These are phyloP conservation scores for Microtus agrestis DNA, from an alignment of 2,797 vertebrate genomes.

Conservation along the genomic window DNA sequence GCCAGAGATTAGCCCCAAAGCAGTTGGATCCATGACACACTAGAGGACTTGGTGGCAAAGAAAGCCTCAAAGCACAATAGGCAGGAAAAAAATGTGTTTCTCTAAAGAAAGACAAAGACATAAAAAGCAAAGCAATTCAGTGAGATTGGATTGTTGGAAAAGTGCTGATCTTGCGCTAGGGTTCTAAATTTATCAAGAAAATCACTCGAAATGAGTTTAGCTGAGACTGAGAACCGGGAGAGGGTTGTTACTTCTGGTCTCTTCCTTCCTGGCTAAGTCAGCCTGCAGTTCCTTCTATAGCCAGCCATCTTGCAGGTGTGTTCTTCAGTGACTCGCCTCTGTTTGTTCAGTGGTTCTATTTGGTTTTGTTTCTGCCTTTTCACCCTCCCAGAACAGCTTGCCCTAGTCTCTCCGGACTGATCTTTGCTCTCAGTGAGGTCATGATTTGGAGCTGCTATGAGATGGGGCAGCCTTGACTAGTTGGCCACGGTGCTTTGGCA, in stretches of 20 bases:
- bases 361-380: background rate
- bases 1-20: conserved; percentile 32
- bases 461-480: background rate
- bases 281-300: background rate
- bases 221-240: background rate
- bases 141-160: conserved; percentile 43
- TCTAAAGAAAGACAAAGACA: conserved; percentile 72
- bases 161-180: conserved; percentile 64
- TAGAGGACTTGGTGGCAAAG: conserved; percentile 22
- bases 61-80: conserved; percentile 32
- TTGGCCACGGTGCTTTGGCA: background rate
- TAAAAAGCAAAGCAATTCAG: conserved; percentile 58
- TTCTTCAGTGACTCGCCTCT: background rate
- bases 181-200: conserved; percentile 65
- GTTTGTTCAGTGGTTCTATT: background rate
- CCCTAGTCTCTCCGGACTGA: background rate
- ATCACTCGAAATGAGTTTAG: conserved; percentile 53
- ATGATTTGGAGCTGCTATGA: background rate
- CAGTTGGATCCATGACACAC: background rate
- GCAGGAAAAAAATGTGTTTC: background rate
- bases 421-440: background rate
- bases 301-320: conserved; percentile 5
- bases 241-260: background rate
- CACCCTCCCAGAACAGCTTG: background rate
- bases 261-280: background rate